These are phyloP conservation scores for Sarotherodon lohbergeri DNA, from an alignment of 2,113 vertebrate genomes.

Conservation along the genomic window DNA sequence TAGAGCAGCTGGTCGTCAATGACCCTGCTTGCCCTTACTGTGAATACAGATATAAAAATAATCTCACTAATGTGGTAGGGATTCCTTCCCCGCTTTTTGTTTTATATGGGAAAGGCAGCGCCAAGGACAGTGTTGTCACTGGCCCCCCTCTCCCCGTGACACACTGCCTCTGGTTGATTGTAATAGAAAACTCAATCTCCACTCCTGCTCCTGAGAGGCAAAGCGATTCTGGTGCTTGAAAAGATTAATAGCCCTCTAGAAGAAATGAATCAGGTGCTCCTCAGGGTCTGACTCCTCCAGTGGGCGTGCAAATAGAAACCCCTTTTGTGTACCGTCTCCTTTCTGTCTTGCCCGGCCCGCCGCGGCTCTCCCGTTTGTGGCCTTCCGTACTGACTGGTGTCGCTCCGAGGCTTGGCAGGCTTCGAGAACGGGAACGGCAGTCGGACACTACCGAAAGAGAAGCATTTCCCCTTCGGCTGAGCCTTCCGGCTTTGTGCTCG, in stretches of 20 bases:
- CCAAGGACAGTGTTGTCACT: constrained; percentile 46
- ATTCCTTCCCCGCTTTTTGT: neutral
- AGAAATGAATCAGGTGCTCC: constrained; percentile 75
- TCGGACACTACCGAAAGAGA: neutral
- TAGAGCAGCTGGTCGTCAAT: neutral
- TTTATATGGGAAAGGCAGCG: neutral
- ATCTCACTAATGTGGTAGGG: neutral
- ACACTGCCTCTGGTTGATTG: constrained; percentile 44
- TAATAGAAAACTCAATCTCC: constrained; percentile 75
- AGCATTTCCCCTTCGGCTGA: neutral
- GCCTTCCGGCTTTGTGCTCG: constrained; percentile 4
- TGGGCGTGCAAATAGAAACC: constrained; percentile 53
- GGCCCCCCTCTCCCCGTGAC: neutral
- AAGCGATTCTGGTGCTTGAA: constrained; percentile 73
- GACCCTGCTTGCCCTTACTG: neutral
- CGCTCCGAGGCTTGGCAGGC: constrained; percentile 1
- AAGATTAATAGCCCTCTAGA: constrained; percentile 76
- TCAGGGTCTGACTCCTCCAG: constrained; percentile 55
- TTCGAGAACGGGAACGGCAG: neutral
- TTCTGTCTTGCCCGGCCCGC: neutral
- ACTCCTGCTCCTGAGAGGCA: constrained; percentile 63
- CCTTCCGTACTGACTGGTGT: neutral
- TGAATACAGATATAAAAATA: neutral
- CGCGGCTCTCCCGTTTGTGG: neutral
- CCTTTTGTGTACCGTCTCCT: constrained; percentile 41